These are phyloP conservation scores for Bradypodion pumilum DNA, from an alignment of 2,797 vertebrate genomes.

Conservation along the genomic window DNA sequence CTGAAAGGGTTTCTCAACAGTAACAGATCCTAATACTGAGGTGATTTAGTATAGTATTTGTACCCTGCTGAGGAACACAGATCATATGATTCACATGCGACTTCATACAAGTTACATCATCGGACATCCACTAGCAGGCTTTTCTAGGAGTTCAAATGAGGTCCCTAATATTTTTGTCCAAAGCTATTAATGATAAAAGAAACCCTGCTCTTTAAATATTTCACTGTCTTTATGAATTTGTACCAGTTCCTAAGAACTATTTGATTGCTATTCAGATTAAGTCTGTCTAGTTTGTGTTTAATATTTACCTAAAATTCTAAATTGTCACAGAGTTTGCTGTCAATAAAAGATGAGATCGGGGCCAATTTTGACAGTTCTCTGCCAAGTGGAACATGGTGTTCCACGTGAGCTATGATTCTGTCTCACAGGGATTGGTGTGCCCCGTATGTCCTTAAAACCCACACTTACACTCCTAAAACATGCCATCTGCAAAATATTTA, in stretches of 20 bases:
- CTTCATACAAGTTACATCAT: slow-evolving; percentile 66
- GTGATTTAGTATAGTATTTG: slow-evolving; percentile 61
- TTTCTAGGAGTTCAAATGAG: slow-evolving; percentile 61
- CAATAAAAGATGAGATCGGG: slow-evolving; percentile 36
- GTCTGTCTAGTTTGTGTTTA: slow-evolving; percentile 47
- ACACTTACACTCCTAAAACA: slow-evolving; percentile 46
- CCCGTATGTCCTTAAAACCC: slow-evolving; percentile 21
- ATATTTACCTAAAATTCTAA: slow-evolving; percentile 45
- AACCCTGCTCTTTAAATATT: slow-evolving; percentile 31
- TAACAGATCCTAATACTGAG: slow-evolving; percentile 55
- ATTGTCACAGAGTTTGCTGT: slow-evolving; percentile 50
- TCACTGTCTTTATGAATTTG: slow-evolving; percentile 46
- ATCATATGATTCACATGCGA: slow-evolving; percentile 69
- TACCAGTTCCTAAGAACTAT: slow-evolving; percentile 49
- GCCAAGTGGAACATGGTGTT: slow-evolving; percentile 53
- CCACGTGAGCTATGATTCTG: slow-evolving; percentile 47
- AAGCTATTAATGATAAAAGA: slow-evolving; percentile 61
- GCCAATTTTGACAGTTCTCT: slow-evolving; percentile 18
- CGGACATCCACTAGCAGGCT: slow-evolving; percentile 58
- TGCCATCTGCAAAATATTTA: slow-evolving; percentile 46
- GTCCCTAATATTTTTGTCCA: slow-evolving; percentile 62
- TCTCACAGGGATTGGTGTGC: slow-evolving; percentile 35
- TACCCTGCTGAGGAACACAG: slow-evolving; percentile 67
- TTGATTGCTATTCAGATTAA: slow-evolving; percentile 39
- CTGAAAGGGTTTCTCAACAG: slow-evolving; percentile 42